These are phyloP conservation scores for Zoroaster sp. DNA, from an alignment of 53 echinoderm and acorn worm genomes.

Conservation along the genomic window DNA sequence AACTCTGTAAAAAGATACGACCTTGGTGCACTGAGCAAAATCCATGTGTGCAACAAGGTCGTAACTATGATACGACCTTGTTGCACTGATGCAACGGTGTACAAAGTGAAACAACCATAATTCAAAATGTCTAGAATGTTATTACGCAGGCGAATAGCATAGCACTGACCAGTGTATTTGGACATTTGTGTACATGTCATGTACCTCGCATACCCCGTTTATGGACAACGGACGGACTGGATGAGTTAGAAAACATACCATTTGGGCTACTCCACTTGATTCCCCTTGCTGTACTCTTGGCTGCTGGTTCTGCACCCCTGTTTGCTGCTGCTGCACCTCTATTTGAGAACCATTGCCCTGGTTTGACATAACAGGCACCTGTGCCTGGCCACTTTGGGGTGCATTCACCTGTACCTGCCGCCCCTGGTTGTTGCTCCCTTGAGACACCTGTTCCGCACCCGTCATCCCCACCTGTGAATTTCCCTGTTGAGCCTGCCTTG, in stretches of 20 bases:
- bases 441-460: background rate
- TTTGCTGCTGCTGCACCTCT: background rate
- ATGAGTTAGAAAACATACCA: background rate
- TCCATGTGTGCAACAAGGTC: too few species aligned
- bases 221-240: background rate
- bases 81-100: too few species aligned
- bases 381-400: background rate
- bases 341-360: background rate
- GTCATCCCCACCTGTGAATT: conserved; percentile 13
- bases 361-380: background rate
- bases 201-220: background rate
- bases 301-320: conserved; percentile 17
- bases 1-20: too few species aligned
- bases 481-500: conserved; percentile 6
- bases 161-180: too few species aligned
- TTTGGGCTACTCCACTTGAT: background rate
- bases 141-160: too few species aligned
- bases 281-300: conserved; percentile 51
- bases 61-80: too few species aligned
- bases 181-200: too few species aligned
- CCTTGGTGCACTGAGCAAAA: too few species aligned
- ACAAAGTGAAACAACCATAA: too few species aligned
- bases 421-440: background rate
- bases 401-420: background rate
- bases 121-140: too few species aligned